These are phyloP conservation scores for Paguma larvata DNA, from an alignment of 2,797 vertebrate genomes.

Conservation along the genomic window DNA sequence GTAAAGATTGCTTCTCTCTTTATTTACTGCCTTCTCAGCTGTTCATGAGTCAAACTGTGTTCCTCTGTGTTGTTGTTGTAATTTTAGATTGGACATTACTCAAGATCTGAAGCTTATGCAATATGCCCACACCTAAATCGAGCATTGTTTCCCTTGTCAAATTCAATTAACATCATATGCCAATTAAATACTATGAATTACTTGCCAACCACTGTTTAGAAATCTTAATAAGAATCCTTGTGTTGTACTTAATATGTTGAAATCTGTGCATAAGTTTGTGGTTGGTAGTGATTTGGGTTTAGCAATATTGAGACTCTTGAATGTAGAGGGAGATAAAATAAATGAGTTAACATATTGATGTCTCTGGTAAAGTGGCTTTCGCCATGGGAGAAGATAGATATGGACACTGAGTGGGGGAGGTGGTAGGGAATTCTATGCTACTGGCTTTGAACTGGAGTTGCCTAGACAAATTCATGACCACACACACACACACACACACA, in stretches of 20 bases:
- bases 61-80: not conserved
- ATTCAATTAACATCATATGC: not conserved
- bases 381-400: not conserved
- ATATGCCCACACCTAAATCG: not conserved
- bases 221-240: not conserved
- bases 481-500: fast-evolving
- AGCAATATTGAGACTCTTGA: not conserved
- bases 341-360: not conserved
- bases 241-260: not conserved
- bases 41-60: not conserved
- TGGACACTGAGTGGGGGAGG: fast-evolving
- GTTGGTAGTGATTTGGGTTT: not conserved
- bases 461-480: not conserved
- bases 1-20: not conserved
- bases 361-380: not conserved
- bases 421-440: not conserved
- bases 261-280: not conserved
- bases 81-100: not conserved
- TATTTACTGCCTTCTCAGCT: not conserved
- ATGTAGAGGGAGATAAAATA: not conserved
- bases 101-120: not conserved
- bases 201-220: not conserved
- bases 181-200: not conserved
- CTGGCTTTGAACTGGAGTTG: not conserved
- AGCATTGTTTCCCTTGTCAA: not conserved